phyloP scores from a whole-genome alignment of 2,797 vertebrate genomes.

The Botia almorhae region DNA sequence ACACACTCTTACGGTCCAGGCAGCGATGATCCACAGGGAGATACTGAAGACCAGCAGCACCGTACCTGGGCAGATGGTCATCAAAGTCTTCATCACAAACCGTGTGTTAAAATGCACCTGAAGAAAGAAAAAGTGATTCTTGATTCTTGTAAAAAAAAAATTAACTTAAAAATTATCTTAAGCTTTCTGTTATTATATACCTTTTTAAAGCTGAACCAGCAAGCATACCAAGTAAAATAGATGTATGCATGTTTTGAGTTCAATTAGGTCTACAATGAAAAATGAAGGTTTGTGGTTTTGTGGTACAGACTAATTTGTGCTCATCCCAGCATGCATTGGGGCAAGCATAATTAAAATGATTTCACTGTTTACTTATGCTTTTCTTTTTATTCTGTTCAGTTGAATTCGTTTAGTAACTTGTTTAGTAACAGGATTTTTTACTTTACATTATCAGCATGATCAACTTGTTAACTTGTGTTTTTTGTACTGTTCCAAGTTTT shows the following conservation, averaged over 20 bases:
- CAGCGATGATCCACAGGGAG: constrained; percentile 98
- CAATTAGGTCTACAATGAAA: not conserved
- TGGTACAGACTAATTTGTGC: not conserved
- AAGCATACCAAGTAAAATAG: not conserved
- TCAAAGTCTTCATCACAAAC: constrained; percentile 99
- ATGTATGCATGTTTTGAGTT: not conserved
- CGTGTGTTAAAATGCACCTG: constrained; percentile 99
- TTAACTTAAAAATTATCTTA: no score
- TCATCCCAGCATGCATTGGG: not conserved
- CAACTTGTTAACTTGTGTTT: no score
- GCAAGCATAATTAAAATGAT: not conserved
- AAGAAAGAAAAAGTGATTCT: constrained; percentile 49
- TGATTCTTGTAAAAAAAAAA: no score
- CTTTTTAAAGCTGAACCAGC: not conserved
- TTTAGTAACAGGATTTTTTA: no score
- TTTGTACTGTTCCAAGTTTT: no score
- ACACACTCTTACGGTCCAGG: constrained; percentile 96
- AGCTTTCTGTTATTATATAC: not conserved
- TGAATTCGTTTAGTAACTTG: no score
- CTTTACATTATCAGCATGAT: no score
- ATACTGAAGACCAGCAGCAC: constrained; percentile 99
- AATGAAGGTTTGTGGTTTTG: not conserved
- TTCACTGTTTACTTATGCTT: no score
- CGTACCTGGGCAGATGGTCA: constrained; percentile 97
- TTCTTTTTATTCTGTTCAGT: no score